Evolutionary conservation across 2,797 vertebrate species (phyloP).

Genomic region (Myotis myotis): DNA sequence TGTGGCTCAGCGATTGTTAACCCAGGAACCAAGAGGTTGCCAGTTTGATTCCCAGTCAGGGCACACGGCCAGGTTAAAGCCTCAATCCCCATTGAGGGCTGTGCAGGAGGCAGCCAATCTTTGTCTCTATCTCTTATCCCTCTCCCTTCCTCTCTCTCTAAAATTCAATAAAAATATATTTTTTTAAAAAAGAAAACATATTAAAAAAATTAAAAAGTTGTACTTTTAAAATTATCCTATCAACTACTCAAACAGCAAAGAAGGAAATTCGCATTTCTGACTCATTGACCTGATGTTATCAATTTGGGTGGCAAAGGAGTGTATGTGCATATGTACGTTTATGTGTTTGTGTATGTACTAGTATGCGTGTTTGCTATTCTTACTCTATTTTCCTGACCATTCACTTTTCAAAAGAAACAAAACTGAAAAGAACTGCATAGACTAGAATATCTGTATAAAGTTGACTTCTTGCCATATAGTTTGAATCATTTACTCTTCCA

Average conservation of each 20-base stretch:
- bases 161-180: too few species aligned
- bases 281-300: not conserved
- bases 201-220: too few species aligned
- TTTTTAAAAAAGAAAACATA: too few species aligned
- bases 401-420: not conserved
- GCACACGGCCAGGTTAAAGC: too few species aligned
- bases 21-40: too few species aligned
- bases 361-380: not conserved
- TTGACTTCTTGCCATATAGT: not conserved
- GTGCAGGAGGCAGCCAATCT: too few species aligned
- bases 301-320: not conserved
- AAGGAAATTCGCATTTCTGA: not conserved
- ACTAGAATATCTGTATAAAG: not conserved
- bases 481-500: not conserved
- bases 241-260: not conserved
- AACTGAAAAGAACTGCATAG: not conserved
- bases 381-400: not conserved
- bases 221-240: not conserved
- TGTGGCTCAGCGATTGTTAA: too few species aligned
- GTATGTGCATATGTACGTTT: fast-evolving
- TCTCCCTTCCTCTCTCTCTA: too few species aligned
- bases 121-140: too few species aligned
- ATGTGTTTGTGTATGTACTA: not conserved
- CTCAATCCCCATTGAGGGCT: too few species aligned
- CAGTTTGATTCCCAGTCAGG: too few species aligned